Base-by-base conservation (phyloP, 2,888 invertebrate species). In the Yponomeuta malinellus region DNA sequence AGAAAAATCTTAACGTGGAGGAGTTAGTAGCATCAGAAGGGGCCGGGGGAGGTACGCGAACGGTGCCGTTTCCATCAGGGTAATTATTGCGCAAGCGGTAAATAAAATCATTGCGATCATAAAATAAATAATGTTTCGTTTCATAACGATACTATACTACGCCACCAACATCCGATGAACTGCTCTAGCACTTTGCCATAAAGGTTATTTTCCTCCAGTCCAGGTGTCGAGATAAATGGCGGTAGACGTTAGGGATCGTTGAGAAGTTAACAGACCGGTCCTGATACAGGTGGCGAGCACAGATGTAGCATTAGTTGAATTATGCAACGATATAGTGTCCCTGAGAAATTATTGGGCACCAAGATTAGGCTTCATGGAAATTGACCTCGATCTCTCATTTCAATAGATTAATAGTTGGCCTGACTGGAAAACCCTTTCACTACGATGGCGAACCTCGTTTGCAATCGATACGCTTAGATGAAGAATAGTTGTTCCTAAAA, bases 61-160 rank as follows among this genome's bases (percentile, higher is more conserved):
- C 73, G 73, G 74, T 48, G 76, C 73, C 72, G 75, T 74, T 74
- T 76, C 74, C 76, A 79, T 80, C 81, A 76, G 71, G 74, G 75
- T 78, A 81, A 81, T 81, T 77, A 85, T 86, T 88, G 81, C 85
- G 83, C 83, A 89, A 88, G 82, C 78, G 77, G 78, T 85, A 81
- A 83, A 85, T 83, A 83, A 85, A 86, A 85, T 83, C 78, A 83
- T 81, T 79, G 75, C 78, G 76, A 73, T 76, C 79, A 83, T 85
- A 86, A 86, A 85, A 68, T 68, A 29, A 68, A 23, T 85, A 80
- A 83, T 78, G 82, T 88, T 87, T 88, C 85, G 82, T 88, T 87
- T 88, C 85, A 86, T 86, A 88, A 88, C 81, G 80, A 79, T 78
- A 78, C 76, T 77, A 78, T 75, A 76, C 76, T 81, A 23, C 6